A percentile compares a stretch with the other conserved stretches of the same genome.
Conservation (phyloP, 1,140 invertebrate species). For the Gonioctena quinquepunctata region DNA sequence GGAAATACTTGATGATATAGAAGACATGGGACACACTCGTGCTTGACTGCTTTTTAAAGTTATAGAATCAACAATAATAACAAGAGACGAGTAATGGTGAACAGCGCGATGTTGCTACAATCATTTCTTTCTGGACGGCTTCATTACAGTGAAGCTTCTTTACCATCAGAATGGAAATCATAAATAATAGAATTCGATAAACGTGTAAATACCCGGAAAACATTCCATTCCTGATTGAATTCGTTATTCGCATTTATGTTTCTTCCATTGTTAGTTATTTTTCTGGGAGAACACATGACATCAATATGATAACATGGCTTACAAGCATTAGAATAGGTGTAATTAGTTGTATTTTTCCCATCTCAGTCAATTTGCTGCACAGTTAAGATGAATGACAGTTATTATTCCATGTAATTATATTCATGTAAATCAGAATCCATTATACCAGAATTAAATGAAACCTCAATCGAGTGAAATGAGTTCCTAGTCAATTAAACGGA, state of each 20-base stretch:
- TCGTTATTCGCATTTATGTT: neutral
- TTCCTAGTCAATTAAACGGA: neutral
- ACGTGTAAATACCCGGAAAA: neutral
- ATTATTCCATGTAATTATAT: constrained; percentile 10
- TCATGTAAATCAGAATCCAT: constrained; percentile 13
- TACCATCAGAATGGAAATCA: no score
- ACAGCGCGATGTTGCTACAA: no score
- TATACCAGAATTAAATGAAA: constrained; percentile 3
- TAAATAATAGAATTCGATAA: neutral
- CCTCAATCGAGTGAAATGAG: neutral
- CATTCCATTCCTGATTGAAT: neutral
- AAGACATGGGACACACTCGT: no score
- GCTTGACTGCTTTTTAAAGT: no score
- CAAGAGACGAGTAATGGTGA: no score
- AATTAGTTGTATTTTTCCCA: constrained; percentile 5
- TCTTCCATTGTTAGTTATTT: neutral
- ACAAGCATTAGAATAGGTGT: neutral
- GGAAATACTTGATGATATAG: no score
- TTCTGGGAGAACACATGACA: neutral
- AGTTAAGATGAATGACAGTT: constrained; percentile 17
- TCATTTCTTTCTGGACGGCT: no score
- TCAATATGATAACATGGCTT: neutral
- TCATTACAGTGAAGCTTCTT: no score
- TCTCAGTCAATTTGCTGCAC: constrained; percentile 6
- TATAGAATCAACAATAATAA: no score